These are phyloP conservation scores for Cavia porcellus DNA, from an alignment of 2,113 vertebrate genomes.

Conservation along the genomic window DNA sequence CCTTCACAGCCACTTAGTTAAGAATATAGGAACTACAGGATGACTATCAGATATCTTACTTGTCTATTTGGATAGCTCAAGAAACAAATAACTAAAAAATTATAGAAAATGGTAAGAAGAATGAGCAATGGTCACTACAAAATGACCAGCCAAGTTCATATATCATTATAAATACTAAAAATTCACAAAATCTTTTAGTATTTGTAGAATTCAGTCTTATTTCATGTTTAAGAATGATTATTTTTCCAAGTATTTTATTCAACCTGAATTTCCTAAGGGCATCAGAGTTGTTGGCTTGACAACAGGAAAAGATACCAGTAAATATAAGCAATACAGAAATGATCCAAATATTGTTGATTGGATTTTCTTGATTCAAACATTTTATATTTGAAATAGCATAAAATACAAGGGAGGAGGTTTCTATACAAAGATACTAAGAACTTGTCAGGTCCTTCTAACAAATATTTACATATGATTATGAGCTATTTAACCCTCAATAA, in stretches of 20 bases:
- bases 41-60: background rate
- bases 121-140: slow-evolving; percentile 34
- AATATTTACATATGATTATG: background rate
- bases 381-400: background rate
- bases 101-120: background rate
- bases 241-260: background rate
- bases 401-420: background rate
- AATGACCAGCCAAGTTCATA: background rate
- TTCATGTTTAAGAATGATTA: background rate
- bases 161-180: background rate
- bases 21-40: background rate
- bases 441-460: background rate
- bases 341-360: background rate
- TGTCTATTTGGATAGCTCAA: background rate
- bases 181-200: background rate
- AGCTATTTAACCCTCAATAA: background rate
- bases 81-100: background rate
- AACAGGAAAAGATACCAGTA: background rate
- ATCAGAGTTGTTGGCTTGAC: background rate
- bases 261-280: background rate
- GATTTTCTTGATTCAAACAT: background rate
- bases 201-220: background rate
- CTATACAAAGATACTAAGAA: background rate
- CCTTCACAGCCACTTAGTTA: background rate
- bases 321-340: background rate